Evolutionary conservation across 2,797 vertebrate species (phyloP).

Genomic region (Valencia hispanica): DNA sequence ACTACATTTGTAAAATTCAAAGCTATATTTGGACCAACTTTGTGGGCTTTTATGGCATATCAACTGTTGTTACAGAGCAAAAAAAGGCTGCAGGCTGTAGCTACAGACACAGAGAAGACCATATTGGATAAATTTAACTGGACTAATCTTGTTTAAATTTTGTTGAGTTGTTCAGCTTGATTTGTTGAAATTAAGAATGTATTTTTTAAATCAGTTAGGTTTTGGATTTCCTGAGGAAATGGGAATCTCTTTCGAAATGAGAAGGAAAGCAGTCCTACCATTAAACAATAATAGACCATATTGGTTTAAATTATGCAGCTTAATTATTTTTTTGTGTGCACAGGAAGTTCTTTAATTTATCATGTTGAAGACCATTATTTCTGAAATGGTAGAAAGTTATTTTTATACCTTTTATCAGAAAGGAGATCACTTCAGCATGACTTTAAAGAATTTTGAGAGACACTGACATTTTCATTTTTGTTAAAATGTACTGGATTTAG

Average conservation of each 20-base stretch:
- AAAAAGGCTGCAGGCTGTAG: neutral
- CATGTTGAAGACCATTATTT: neutral
- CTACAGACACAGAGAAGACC: constrained; percentile 29
- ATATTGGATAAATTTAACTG: constrained; percentile 43
- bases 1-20: neutral
- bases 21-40: neutral
- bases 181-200: neutral
- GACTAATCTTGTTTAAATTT: neutral
- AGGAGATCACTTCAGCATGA: neutral
- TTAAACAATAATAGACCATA: constrained; percentile 16
- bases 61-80: neutral
- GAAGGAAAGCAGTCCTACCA: neutral
- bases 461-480: neutral
- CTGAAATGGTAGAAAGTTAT: neutral
- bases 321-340: constrained; percentile 18
- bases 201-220: neutral
- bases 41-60: no score
- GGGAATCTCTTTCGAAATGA: no score
- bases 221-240: constrained; percentile 1
- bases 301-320: constrained; percentile 25
- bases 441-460: no score
- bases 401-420: neutral
- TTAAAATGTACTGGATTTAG: neutral
- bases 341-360: constrained; percentile 10
- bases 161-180: neutral